Evolutionary conservation across 2,797 vertebrate genomes (phyloP).

Genomic region (Valencia hispanica): DNA sequence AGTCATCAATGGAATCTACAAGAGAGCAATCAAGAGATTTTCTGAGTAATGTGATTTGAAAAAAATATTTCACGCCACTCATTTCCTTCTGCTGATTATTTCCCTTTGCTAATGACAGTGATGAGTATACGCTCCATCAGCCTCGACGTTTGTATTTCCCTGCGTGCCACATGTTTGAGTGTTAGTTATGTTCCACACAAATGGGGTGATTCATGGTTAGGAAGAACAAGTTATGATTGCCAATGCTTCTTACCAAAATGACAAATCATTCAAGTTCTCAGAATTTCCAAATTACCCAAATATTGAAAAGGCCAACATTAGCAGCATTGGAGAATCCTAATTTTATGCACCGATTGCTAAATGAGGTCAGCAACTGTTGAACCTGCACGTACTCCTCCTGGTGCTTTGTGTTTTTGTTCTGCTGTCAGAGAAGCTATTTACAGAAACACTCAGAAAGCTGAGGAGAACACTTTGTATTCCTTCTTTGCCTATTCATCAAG

Average conservation of each 20-base stretch:
- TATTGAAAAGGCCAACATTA: constrained; percentile 7
- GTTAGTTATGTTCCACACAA: constrained; percentile 37
- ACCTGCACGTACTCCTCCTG: constrained; percentile 12
- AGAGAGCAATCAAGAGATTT: constrained; percentile 62
- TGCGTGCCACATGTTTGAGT: constrained; percentile 42
- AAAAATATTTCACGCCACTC: constrained; percentile 61
- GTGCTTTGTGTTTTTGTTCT: constrained; percentile 32
- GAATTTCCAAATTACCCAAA: constrained; percentile 14
- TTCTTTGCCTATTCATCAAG: constrained; percentile 12
- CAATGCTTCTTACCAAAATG: constrained; percentile 16
- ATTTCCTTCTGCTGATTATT: constrained; percentile 62
- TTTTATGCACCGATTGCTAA: constrained; percentile 35
- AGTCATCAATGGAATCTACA: constrained; percentile 95
- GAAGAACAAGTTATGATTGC: constrained; percentile 33
- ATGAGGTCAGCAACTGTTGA: constrained; percentile 22
- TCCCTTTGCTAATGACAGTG: constrained; percentile 59
- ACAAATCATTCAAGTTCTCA: constrained; percentile 25
- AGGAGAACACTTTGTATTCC: not conserved
- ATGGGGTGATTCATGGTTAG: constrained; percentile 27
- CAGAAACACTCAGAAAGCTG: not conserved
- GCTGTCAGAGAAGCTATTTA: not conserved
- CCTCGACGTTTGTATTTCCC: constrained; percentile 57
- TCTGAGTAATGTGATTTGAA: constrained; percentile 62
- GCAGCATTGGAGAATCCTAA: constrained; percentile 23
- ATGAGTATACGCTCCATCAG: constrained; percentile 49